phyloP scores from a whole-genome alignment of 2,113 vertebrate genomes.

The Proteles cristata region DNA sequence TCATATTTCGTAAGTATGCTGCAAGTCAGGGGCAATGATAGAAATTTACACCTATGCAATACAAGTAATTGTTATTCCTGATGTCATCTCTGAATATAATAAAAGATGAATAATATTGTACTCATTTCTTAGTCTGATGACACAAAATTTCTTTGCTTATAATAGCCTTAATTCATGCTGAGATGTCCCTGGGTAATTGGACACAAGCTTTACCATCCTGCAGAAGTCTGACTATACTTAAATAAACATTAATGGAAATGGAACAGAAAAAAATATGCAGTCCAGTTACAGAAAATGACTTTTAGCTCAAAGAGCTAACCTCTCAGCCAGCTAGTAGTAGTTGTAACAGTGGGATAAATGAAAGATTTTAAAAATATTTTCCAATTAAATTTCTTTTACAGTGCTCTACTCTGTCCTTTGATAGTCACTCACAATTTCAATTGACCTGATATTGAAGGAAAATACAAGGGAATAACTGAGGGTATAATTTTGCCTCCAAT shows the following conservation, averaged over 20 bases:
- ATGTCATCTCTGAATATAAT: slow-evolving; percentile 16
- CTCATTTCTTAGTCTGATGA: not conserved
- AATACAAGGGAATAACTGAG: not conserved
- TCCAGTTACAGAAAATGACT: not conserved
- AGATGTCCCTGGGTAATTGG: not conserved
- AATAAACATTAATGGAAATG: not conserved
- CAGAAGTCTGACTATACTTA: not conserved
- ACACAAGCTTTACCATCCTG: slow-evolving; percentile 5
- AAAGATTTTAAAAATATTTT: not conserved
- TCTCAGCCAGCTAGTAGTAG: not conserved
- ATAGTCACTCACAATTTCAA: not conserved
- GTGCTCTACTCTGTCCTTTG: not conserved
- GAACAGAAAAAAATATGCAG: not conserved
- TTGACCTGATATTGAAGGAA: slow-evolving; percentile 21
- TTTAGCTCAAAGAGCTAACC: not conserved
- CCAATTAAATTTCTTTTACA: slow-evolving; percentile 18
- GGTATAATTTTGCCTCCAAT: slow-evolving; percentile 5
- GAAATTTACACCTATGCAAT: not conserved
- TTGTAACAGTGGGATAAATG: slow-evolving; percentile 49
- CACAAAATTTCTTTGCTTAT: slow-evolving; percentile 1
- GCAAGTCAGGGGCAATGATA: not conserved
- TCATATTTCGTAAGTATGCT: not conserved
- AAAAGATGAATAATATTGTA: not conserved
- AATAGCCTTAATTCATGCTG: not conserved
- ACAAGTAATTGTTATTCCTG: not conserved